These are phyloP conservation scores for Rhincodon typus DNA, from an alignment of 2,797 vertebrate genomes.

Conservation along the genomic window DNA sequence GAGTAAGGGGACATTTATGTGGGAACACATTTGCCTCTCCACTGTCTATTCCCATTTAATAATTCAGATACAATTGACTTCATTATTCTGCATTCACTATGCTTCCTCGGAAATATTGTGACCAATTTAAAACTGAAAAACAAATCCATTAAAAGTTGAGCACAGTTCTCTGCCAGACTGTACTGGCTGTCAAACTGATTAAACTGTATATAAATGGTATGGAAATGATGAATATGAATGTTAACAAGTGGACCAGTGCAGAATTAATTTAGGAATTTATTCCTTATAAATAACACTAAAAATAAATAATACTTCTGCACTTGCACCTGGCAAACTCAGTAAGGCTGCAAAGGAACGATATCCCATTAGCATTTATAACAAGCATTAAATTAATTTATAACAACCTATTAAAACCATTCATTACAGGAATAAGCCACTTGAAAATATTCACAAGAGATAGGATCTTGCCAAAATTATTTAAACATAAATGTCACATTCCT, in stretches of 20 bases:
- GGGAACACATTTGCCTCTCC: background rate
- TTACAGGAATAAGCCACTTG: background rate
- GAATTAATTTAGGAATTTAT: conserved; percentile 20
- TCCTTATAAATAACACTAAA: background rate
- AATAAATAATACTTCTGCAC: background rate
- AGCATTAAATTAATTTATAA: background rate
- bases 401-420: background rate
- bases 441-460: background rate
- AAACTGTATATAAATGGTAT: background rate
- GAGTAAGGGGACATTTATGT: background rate
- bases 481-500: background rate
- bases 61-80: background rate
- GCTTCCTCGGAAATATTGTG: background rate
- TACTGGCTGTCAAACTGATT: background rate
- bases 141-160: background rate
- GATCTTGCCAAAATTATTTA: background rate
- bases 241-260: background rate
- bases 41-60: background rate
- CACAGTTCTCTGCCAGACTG: background rate
- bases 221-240: background rate
- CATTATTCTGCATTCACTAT: background rate
- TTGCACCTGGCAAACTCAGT: background rate
- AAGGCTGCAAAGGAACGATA: background rate
- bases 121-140: background rate
- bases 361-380: background rate